Evolutionary conservation across 2,113 vertebrate species (phyloP).

Genomic region (Eublepharis macularius): DNA sequence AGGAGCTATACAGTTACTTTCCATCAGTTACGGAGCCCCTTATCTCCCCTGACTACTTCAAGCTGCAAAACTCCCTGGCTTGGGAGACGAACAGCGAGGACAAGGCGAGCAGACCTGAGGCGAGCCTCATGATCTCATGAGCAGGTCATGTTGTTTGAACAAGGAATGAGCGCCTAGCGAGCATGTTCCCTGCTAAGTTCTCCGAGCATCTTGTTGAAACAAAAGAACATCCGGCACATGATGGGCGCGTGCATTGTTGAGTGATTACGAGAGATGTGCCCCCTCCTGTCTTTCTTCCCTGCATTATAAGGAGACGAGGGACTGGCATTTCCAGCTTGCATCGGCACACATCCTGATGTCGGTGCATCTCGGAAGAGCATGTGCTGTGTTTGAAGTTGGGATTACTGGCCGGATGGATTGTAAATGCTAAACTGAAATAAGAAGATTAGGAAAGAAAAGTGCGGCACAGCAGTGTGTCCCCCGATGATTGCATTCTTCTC

Average conservation of each 20-base stretch:
- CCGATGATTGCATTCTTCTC: constrained; percentile 38
- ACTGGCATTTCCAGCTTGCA: constrained; percentile 59
- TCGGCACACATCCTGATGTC: constrained; percentile 40
- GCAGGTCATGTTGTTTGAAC: too few relatives aligned
- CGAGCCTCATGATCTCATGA: too few relatives aligned
- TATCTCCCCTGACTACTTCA: too few relatives aligned
- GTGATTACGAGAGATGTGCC: neutral
- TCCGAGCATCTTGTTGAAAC: neutral
- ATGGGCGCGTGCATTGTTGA: rapidly evolving
- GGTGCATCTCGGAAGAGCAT: constrained; percentile 48
- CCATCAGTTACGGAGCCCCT: too few relatives aligned
- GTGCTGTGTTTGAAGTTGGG: constrained; percentile 70
- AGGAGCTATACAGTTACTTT: too few relatives aligned
- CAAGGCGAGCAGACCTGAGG: too few relatives aligned
- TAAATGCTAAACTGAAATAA: constrained; percentile 71
- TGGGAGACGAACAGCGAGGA: too few relatives aligned
- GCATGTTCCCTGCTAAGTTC: too few relatives aligned
- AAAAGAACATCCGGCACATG: neutral
- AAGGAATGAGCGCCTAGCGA: too few relatives aligned
- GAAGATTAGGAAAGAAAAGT: constrained; percentile 69
- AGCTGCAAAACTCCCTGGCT: too few relatives aligned
- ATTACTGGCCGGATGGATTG: constrained; percentile 66
- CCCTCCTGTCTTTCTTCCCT: constrained; percentile 14
- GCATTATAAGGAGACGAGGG: constrained; percentile 39
- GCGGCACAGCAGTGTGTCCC: constrained; percentile 37